These are phyloP conservation scores for Amblyopsis rosae DNA, from an alignment of 2,113 vertebrate genomes.

Conservation along the genomic window DNA sequence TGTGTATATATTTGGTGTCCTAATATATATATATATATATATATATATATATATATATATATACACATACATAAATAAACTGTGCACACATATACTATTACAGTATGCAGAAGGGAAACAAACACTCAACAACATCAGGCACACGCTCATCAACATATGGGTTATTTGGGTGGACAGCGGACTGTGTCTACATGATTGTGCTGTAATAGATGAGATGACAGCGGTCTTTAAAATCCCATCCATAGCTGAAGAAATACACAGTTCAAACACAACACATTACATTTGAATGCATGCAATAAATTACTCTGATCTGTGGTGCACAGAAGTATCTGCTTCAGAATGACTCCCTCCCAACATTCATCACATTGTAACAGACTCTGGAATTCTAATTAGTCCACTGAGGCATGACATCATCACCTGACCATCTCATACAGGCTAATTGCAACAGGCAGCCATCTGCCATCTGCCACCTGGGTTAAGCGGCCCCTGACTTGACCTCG, in stretches of 20 bases:
- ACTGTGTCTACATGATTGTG: background rate
- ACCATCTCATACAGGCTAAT: conserved; percentile 13
- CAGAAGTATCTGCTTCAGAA: too few species aligned
- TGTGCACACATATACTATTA: too few species aligned
- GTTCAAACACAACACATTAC: too few species aligned
- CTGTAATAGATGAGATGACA: background rate
- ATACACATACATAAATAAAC: conserved; percentile 1
- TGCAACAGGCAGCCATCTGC: conserved; percentile 18
- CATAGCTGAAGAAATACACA: too few species aligned
- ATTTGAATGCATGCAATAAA: too few species aligned
- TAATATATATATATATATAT: too few species aligned
- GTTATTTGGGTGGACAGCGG: background rate
- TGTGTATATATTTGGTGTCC: too few species aligned
- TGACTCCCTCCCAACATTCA: background rate
- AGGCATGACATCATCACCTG: background rate
- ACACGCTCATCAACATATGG: too few species aligned
- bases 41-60: background rate
- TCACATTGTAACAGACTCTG: background rate
- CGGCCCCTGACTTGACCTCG: conserved; percentile 32
- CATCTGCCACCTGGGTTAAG: conserved; percentile 8
- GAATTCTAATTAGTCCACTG: background rate
- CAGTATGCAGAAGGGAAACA: too few species aligned
- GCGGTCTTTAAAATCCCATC: background rate
- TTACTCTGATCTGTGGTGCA: too few species aligned
- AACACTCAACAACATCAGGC: too few species aligned